Percentiles rank a stretch among this genome's conserved stretches.
phyloP scores from a whole-genome alignment of 2,113 vertebrate genomes.

The Opisthocomus hoazin region DNA sequence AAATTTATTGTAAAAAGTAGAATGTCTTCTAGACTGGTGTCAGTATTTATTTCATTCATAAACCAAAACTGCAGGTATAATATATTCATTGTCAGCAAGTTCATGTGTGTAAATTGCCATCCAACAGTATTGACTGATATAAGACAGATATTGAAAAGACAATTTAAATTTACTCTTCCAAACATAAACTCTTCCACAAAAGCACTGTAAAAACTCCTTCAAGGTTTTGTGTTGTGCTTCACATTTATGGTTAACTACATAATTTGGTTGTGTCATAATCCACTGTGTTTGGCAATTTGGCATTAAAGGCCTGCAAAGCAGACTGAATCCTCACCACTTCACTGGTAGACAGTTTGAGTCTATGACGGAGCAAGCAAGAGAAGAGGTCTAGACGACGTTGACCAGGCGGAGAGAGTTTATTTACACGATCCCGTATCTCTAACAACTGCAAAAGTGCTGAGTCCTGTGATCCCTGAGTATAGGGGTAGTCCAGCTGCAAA shows the following conservation, averaged over 20 bases:
- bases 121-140: slow-evolving; percentile 77
- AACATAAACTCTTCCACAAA: slow-evolving; percentile 82
- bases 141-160: slow-evolving; percentile 84
- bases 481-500: slow-evolving; percentile 94
- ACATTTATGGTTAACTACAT: slow-evolving; percentile 90
- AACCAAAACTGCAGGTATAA: slow-evolving; percentile 76
- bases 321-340: slow-evolving; percentile 93
- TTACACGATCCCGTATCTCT: slow-evolving; percentile 93
- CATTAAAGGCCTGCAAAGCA: slow-evolving; percentile 89
- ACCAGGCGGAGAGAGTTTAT: slow-evolving; percentile 90
- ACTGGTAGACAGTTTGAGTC: slow-evolving; percentile 91
- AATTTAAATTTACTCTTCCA: slow-evolving; percentile 82
- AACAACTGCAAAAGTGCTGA: slow-evolving; percentile 91
- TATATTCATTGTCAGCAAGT: slow-evolving; percentile 81
- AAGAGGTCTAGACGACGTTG: slow-evolving; percentile 92
- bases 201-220: slow-evolving; percentile 80
- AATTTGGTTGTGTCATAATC: slow-evolving; percentile 96
- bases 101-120: slow-evolving; percentile 77
- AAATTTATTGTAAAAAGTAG: slow-evolving; percentile 89
- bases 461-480: slow-evolving; percentile 97
- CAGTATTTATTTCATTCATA: slow-evolving; percentile 86
- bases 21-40: slow-evolving; percentile 80
- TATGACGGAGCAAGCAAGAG: slow-evolving; percentile 91
- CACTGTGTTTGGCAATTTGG: slow-evolving; percentile 90
- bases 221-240: slow-evolving; percentile 78